Evolutionary conservation across 30 jellyfish, hydroid and myxozoan species (phyloP).

Genomic region (Catostylus mosaicus): DNA sequence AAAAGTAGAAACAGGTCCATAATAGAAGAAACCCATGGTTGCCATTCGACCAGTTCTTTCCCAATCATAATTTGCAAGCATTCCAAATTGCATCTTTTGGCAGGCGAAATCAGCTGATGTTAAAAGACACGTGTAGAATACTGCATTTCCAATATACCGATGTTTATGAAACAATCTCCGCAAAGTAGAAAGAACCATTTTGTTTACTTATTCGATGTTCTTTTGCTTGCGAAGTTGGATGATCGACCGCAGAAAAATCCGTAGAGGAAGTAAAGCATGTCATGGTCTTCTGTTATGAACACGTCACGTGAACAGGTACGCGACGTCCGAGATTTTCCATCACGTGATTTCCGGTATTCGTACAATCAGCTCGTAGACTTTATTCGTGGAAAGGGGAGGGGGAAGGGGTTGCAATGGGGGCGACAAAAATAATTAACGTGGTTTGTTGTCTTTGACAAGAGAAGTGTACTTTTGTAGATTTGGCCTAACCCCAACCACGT

Average conservation of each 20-base stretch:
- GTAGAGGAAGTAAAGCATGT: slow-evolving; percentile 16
- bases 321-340: not conserved
- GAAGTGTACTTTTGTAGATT: too few species aligned
- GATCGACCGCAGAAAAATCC: not conserved
- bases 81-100: slow-evolving; percentile 74
- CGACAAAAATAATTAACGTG: too few species aligned
- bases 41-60: slow-evolving; percentile 87
- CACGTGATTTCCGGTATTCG: slow-evolving; percentile 10
- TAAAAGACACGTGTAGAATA: slow-evolving; percentile 64
- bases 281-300: slow-evolving; percentile 10
- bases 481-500: too few species aligned
- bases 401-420: too few species aligned
- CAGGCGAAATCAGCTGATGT: slow-evolving; percentile 75
- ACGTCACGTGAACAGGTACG: not conserved
- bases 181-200: slow-evolving; percentile 48
- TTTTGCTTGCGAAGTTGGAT: not conserved
- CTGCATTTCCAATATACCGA: slow-evolving; percentile 68
- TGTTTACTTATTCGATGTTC: not conserved
- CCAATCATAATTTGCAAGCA: slow-evolving; percentile 40
- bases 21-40: slow-evolving; percentile 56
- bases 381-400: too few species aligned
- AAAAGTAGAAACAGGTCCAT: slow-evolving; percentile 74
- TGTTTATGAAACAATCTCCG: slow-evolving; percentile 60
- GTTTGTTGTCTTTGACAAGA: too few species aligned
- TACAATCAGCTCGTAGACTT: too few species aligned